These are phyloP conservation scores for Myrmecobius fasciatus DNA, from an alignment of 2,113 vertebrate species.

Conservation along the genomic window DNA sequence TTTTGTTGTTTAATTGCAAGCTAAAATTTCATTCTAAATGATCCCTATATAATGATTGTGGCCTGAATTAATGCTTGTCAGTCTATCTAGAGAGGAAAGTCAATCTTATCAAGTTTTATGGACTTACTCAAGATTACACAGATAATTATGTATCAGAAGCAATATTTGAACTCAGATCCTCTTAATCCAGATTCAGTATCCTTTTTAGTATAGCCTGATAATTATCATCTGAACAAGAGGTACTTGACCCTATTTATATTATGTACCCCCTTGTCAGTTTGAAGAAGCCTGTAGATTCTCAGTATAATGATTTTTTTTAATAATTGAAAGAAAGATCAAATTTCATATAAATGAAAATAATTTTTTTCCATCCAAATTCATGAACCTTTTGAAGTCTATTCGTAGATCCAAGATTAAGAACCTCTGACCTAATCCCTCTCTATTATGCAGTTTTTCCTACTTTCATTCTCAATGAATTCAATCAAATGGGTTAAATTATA, in stretches of 20 bases:
- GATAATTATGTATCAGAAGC: background rate
- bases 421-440: background rate
- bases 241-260: background rate
- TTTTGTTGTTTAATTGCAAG: slow-evolving; percentile 80
- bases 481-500: slow-evolving; percentile 72
- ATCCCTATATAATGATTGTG: background rate
- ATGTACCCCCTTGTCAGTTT: background rate
- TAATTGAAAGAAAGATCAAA: background rate
- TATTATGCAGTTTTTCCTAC: background rate
- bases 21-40: slow-evolving; percentile 65
- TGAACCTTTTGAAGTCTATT: background rate
- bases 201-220: slow-evolving; percentile 54
- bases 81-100: background rate
- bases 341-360: background rate
- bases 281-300: background rate
- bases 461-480: slow-evolving; percentile 63
- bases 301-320: background rate
- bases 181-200: slow-evolving; percentile 7
- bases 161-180: background rate
- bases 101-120: background rate
- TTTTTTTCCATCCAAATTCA: background rate
- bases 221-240: background rate
- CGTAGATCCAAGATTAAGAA: background rate
- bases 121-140: background rate
- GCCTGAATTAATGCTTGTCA: background rate